phyloP scores from a whole-genome alignment of 2,888 invertebrate genomes.

The Brenthis daphne region DNA sequence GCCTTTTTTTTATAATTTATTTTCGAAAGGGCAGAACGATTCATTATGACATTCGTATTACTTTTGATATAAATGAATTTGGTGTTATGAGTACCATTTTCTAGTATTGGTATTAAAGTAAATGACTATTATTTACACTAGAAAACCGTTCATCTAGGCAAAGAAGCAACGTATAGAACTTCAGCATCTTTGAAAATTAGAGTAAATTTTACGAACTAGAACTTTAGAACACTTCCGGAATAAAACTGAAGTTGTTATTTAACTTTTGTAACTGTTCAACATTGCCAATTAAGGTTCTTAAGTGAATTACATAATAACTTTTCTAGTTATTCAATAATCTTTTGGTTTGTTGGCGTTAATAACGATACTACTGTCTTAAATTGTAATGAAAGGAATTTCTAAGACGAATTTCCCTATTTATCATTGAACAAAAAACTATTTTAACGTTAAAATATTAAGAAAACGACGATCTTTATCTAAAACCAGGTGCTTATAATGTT shows the following conservation, averaged over 20 bases:
- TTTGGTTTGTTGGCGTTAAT: not conserved
- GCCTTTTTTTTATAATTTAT: conserved; percentile 15
- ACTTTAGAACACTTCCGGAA: too few relatives aligned
- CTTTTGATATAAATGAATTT: conserved; percentile 9
- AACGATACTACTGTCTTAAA: not conserved
- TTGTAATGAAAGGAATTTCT: not conserved
- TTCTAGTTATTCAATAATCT: not conserved
- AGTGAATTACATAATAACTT: too few relatives aligned
- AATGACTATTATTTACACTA: too few relatives aligned
- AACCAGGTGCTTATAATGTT: conserved; percentile 2
- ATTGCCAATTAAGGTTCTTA: too few relatives aligned
- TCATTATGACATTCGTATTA: conserved; percentile 1
- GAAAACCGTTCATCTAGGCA: too few relatives aligned
- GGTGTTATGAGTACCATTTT: not conserved
- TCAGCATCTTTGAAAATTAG: too few relatives aligned
- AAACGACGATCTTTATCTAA: conserved; percentile 1
- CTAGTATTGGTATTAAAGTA: too few relatives aligned
- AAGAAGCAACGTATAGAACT: too few relatives aligned
- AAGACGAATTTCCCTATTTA: too few relatives aligned
- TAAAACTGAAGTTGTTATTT: too few relatives aligned
- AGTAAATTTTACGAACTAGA: too few relatives aligned
- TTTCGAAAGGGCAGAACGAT: not conserved
- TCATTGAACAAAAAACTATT: not conserved
- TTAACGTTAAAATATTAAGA: not conserved
- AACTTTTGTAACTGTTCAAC: too few relatives aligned